Base-by-base conservation (phyloP, 2,797 vertebrate genomes). In the Clamator glandarius region DNA sequence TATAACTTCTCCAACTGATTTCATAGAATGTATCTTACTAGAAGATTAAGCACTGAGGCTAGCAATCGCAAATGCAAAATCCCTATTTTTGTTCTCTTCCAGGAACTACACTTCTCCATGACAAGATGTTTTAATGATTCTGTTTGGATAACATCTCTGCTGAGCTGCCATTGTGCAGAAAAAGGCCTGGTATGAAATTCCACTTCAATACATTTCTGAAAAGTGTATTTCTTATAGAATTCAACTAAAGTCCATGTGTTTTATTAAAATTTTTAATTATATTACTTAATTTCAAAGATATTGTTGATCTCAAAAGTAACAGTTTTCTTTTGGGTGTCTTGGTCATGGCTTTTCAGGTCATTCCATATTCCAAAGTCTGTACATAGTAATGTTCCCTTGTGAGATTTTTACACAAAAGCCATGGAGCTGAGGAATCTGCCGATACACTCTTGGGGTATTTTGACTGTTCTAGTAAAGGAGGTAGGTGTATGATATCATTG, bases 341-440 rank as follows among this genome's bases (percentile, higher is more conserved):
- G 33, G 46, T 92, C 48, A 39, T 87, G 41, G 52, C 50, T 92
- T 92, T 90, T 89, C 50, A 87, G 83, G 21, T 87, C 23, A 14
- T 95, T 96, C 63, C 23, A n/a, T 89, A 42, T 95, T 97, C 66
- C 52, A 31, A 14, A 91, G 64, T 70, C 76, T 81, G 62, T 52
- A 89, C 18, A 9, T 84, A 84, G 50, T 68, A 77, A 87, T 89
- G 68, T 73, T 96, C 76, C 33, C 51, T 31, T 92, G 72, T 89
- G 90, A 95, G 66, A 68, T 94, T 93, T 89, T 90, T 91, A 93
- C 77, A 92, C 74, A 96, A 95, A 95, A 89, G 31, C 24, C 39
- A 42, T 80, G 85, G 67, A 95, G 81, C 91, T 23, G 10, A 94
- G 54, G 76, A 92, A 79, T 95, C 68, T 94, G 29, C 51, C 84